phyloP scores from a whole-genome alignment of 2,113 vertebrate species.

The Anoura caudifer region DNA sequence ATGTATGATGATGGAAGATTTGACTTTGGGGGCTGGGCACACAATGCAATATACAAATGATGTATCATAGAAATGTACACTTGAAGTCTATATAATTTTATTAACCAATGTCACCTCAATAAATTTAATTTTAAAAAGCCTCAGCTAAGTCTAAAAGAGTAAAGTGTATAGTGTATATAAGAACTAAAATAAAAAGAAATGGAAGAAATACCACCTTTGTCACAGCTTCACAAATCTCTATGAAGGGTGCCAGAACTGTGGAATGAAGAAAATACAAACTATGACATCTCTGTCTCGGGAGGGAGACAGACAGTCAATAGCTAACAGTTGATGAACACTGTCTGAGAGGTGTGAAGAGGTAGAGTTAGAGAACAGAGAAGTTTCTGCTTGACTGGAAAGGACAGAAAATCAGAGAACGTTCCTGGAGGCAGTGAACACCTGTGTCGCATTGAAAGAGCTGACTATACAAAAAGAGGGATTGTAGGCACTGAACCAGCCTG shows the following conservation, averaged over 20 bases:
- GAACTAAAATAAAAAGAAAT: background rate
- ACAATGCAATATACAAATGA: background rate
- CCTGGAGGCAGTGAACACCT: background rate
- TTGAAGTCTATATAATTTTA: background rate
- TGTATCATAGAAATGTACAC: background rate
- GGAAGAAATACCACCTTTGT: background rate
- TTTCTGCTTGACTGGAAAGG: background rate
- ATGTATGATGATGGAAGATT: background rate
- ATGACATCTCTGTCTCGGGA: background rate
- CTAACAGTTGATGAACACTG: background rate
- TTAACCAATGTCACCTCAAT: background rate
- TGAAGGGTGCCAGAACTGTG: background rate
- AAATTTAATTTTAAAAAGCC: background rate
- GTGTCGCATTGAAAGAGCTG: background rate
- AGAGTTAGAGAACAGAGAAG: background rate
- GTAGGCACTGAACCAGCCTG: background rate
- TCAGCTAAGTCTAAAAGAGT: background rate
- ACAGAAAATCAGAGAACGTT: background rate
- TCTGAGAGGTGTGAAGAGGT: background rate
- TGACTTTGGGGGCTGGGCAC: background rate
- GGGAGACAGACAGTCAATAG: background rate
- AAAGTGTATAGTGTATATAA: background rate
- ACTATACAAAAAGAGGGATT: too few species aligned
- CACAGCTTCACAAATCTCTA: background rate
- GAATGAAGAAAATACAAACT: background rate